phyloP scores from a whole-genome alignment of 2,113 vertebrate genomes.

The Campylomormyrus numenius region DNA sequence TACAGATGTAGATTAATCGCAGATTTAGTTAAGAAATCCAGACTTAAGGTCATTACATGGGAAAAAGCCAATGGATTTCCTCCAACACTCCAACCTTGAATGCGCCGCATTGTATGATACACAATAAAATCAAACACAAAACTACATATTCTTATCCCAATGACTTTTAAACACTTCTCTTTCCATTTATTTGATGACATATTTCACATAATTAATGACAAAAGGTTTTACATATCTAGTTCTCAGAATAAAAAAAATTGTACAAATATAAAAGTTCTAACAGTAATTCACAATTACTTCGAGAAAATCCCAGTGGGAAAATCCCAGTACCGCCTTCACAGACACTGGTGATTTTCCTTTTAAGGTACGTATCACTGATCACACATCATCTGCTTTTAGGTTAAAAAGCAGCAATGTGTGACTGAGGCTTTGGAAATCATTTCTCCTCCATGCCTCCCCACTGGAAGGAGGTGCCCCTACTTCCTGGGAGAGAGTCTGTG shows the following conservation, averaged over 20 bases:
- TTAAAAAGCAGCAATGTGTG: not conserved
- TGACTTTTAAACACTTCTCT: not conserved
- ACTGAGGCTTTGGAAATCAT: not conserved
- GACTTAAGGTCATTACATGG: not conserved
- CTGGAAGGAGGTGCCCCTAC: not conserved
- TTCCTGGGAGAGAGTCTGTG: conserved; percentile 33
- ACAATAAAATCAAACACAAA: not conserved
- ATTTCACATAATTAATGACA: not conserved
- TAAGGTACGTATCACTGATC: not conserved
- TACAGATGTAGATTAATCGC: not conserved
- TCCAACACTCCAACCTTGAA: not conserved
- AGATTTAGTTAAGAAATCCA: not conserved
- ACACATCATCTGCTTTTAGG: not conserved
- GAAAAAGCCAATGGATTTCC: not conserved
- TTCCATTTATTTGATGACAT: not conserved
- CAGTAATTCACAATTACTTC: not conserved
- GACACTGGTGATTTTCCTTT: not conserved
- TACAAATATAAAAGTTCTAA: not conserved
- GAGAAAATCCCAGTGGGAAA: not conserved
- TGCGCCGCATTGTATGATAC: too few species aligned
- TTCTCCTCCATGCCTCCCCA: not conserved
- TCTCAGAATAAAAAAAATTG: not conserved
- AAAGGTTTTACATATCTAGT: not conserved
- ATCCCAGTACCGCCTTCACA: not conserved
- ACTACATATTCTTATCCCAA: not conserved